Evolutionary conservation across 1,140 invertebrate species (phyloP).

Genomic region (Drosophila triauraria): DNA sequence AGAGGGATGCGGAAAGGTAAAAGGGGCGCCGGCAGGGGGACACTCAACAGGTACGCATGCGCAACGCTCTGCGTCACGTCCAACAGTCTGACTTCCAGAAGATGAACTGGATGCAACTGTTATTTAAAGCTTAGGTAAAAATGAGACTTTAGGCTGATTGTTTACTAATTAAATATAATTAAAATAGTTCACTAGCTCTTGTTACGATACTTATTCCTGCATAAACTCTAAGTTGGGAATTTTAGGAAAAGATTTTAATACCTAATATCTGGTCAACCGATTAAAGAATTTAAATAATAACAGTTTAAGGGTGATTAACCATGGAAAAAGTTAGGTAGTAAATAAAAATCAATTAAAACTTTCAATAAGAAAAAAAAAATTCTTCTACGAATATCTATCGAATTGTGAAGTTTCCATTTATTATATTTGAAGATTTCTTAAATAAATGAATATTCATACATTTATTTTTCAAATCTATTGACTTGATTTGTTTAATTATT

Average conservation of each 20-base stretch:
- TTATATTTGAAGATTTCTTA: too few relatives aligned
- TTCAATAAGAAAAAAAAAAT: neutral
- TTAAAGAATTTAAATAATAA: neutral
- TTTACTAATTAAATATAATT: too few relatives aligned
- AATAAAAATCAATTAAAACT: too few relatives aligned
- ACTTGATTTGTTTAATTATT: too few relatives aligned
- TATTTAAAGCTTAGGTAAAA: neutral
- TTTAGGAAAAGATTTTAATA: neutral
- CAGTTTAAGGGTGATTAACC: too few relatives aligned
- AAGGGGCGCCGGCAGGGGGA: constrained; percentile 9
- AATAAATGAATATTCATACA: neutral
- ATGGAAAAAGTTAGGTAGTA: too few relatives aligned
- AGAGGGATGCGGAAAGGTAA: constrained; percentile 34
- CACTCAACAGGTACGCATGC: constrained; percentile 50
- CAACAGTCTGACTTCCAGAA: constrained; percentile 3
- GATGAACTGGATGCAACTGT: neutral
- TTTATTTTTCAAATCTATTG: too few relatives aligned
- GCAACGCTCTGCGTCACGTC: constrained; percentile 35
- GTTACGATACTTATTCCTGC: neutral
- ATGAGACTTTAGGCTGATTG: neutral
- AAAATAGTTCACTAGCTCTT: neutral
- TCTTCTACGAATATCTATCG: too few relatives aligned
- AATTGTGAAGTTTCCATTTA: too few relatives aligned
- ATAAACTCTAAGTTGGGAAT: neutral
- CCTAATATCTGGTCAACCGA: neutral